These are phyloP conservation scores for Pteruthius melanotis DNA, from an alignment of 2,113 vertebrate genomes.

Conservation along the genomic window DNA sequence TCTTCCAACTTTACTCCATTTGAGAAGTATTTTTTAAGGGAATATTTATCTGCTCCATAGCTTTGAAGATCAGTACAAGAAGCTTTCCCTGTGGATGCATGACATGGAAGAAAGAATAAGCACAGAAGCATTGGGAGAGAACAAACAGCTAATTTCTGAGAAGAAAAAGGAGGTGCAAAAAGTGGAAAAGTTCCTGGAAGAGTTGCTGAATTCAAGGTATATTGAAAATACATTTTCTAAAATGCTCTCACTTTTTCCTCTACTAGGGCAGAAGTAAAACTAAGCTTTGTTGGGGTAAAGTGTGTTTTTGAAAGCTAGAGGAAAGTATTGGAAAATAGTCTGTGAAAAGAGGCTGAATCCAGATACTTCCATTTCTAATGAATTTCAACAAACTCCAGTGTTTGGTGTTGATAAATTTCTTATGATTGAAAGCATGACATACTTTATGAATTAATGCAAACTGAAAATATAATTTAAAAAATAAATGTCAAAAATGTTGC, in stretches of 20 bases:
- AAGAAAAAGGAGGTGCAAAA: conserved; percentile 85
- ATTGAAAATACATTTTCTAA: not conserved
- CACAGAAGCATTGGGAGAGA: conserved; percentile 79
- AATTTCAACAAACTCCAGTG: not conserved
- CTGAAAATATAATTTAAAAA: not conserved
- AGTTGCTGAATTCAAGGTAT: conserved; percentile 86
- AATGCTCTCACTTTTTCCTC: not conserved
- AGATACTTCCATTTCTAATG: not conserved
- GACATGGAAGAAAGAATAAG: conserved; percentile 84
- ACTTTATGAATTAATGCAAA: not conserved
- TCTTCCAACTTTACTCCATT: not conserved
- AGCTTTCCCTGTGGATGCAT: conserved; percentile 82
- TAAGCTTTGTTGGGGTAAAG: not conserved
- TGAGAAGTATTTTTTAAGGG: not conserved
- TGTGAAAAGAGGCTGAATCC: not conserved
- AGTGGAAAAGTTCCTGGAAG: conserved; percentile 86
- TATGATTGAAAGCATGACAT: not conserved
- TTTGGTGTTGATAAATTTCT: not conserved
- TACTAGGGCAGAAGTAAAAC: not conserved
- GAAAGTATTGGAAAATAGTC: not conserved
- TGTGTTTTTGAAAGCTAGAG: not conserved
- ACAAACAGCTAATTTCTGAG: conserved; percentile 78
- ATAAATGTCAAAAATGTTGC: not conserved
- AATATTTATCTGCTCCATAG: conserved; percentile 64
- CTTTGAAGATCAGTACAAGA: conserved; percentile 83